Evolutionary conservation across 2,113 vertebrate species (phyloP).

Genomic region (Rhea americana): DNA sequence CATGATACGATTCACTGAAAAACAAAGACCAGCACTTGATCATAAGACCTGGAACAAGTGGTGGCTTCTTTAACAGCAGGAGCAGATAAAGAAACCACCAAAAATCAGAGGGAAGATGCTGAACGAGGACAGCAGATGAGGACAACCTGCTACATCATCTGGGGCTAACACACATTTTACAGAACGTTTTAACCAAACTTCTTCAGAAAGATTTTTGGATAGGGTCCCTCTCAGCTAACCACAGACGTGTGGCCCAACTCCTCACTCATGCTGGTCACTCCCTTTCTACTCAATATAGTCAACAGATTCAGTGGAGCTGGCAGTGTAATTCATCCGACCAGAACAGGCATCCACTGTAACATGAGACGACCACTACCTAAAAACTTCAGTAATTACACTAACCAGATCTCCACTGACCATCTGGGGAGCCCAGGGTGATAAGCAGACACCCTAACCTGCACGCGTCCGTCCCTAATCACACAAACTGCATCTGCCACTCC

Average conservation of each 20-base stretch:
- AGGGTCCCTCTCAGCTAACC: not conserved
- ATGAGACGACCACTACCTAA: not conserved
- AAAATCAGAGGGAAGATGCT: not conserved
- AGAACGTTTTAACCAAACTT: not conserved
- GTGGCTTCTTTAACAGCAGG: not conserved
- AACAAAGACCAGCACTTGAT: not conserved
- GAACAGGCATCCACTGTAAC: rapidly evolving
- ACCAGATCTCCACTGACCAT: no score
- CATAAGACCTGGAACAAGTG: not conserved
- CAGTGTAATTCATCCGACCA: no score
- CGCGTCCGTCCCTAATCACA: not conserved
- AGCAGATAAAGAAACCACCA: not conserved
- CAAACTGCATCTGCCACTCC: not conserved
- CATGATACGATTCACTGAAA: not conserved
- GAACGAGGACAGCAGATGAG: not conserved
- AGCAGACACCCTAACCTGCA: not conserved
- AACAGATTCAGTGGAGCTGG: rapidly evolving
- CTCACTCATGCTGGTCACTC: not conserved
- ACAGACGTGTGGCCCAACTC: not conserved
- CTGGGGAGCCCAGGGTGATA: not conserved
- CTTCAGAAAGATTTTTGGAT: not conserved
- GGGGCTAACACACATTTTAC: not conserved
- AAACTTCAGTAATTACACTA: rapidly evolving
- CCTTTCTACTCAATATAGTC: not conserved
- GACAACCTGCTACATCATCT: not conserved